phyloP scores from a whole-genome alignment of 2,888 invertebrate species.

The Clostera curtula region DNA sequence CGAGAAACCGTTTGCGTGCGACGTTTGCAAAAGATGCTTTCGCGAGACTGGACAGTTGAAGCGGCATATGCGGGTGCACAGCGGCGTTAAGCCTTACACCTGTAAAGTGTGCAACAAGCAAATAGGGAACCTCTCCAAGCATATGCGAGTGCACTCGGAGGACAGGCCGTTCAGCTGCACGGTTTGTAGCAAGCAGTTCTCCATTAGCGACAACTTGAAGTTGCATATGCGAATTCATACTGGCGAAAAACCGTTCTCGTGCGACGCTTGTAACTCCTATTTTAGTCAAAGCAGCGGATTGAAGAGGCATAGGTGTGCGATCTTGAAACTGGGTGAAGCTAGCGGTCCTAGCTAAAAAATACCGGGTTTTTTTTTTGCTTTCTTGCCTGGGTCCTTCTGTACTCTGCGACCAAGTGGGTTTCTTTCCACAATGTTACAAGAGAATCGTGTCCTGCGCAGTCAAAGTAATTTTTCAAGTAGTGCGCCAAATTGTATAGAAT shows the following conservation, averaged over 20 bases:
- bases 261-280: conserved; percentile 36
- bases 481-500: too few relatives aligned
- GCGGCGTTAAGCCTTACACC: conserved; percentile 53
- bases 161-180: conserved; percentile 39
- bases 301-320: conserved; percentile 43
- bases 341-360: too few relatives aligned
- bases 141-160: conserved; percentile 53
- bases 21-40: conserved; percentile 51
- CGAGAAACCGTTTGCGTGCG: conserved; percentile 52
- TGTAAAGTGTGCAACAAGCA: conserved; percentile 64
- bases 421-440: too few relatives aligned
- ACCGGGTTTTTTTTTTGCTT: too few relatives aligned
- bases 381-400: too few relatives aligned
- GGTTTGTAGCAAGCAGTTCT: conserved; percentile 47
- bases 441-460: too few relatives aligned
- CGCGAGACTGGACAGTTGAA: conserved; percentile 56
- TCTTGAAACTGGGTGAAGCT: too few relatives aligned
- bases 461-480: too few relatives aligned
- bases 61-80: conserved; percentile 52
- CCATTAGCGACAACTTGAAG: conserved; percentile 41
- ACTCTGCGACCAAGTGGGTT: too few relatives aligned
- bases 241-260: conserved; percentile 34
- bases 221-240: conserved; percentile 45
- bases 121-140: conserved; percentile 55
- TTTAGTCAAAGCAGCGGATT: conserved; percentile 41